phyloP scores from a whole-genome alignment of 2,113 vertebrate species.

The Entomyzon cyanotis region DNA sequence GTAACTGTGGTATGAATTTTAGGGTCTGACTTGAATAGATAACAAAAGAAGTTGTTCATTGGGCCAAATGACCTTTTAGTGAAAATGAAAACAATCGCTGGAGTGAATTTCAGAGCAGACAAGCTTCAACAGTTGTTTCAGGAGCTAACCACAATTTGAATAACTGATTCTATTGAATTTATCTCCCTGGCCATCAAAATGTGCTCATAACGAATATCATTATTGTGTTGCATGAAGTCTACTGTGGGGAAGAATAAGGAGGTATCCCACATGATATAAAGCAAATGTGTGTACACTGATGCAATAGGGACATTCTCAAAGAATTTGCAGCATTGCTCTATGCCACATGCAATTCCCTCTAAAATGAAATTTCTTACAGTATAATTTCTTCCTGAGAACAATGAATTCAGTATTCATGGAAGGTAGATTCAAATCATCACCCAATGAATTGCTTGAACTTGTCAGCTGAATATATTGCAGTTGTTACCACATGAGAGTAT shows the following conservation, averaged over 20 bases:
- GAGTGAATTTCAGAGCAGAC: neutral
- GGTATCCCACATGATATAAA: neutral
- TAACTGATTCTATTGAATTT: neutral
- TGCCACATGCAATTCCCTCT: neutral
- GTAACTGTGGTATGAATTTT: neutral
- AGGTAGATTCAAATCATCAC: slow-evolving; percentile 2
- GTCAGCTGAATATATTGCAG: neutral
- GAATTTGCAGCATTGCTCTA: neutral
- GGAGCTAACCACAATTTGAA: neutral
- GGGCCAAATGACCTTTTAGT: neutral
- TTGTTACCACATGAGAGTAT: slow-evolving; percentile 4
- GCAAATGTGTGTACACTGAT: neutral
- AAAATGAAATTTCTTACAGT: neutral
- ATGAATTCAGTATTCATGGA: slow-evolving; percentile 17
- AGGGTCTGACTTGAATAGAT: neutral
- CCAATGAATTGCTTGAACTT: slow-evolving; percentile 20
- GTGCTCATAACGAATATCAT: neutral
- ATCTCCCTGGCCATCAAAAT: neutral
- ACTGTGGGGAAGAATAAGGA: neutral
- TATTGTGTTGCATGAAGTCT: neutral
- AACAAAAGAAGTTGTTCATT: neutral
- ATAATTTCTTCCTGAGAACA: slow-evolving; percentile 23
- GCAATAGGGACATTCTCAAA: neutral
- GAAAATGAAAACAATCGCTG: neutral
- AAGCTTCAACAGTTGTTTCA: neutral